Evolutionary conservation across 2,113 vertebrate genomes (phyloP), one percentile per base, ranked within the genome.

Genomic region (Hassar affinis): DNA sequence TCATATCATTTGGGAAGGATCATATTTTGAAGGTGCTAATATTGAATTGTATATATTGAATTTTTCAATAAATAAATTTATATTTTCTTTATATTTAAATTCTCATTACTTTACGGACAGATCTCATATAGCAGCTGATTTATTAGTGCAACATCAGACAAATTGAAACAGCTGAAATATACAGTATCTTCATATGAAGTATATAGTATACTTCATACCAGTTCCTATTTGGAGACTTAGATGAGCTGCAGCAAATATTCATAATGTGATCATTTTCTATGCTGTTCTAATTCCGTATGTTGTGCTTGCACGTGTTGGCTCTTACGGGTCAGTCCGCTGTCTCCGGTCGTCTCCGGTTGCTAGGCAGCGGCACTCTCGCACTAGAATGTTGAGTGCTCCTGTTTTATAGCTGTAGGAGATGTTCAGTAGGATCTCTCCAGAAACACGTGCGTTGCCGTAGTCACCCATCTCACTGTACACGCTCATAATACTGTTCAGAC

Each of bases 391-490:
- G 89, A 99, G 96, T 22, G 96, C 96, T 0, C 97, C 98, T 0
- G 97, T 99, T 94, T 96, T 98, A 94, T 98, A 99, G 95, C 95
- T 95, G 93, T 99, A 99, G 92, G 68, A 96, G 93, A 98, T 94
- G 54, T 89, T 95, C 52, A 99, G 94, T 84, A 96, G 95, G 89
- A 99, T 96, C 93, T 98, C 97, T 0, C 98, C 98, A 1, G 95
- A 97, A 92, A 99, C 95, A 86, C 95, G 94, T 88, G 96, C 93
- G 35, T 96, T 96, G 87, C 96, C 96, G 92, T 98, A 98, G 95
- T 99, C 97, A 86, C 98, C 97, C 0, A 96, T 97, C 92, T 99
- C 98, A 87, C 98, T 99, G 85, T 98, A 98, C 79, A 98, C 95
- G 80, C 97, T 99, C 93, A 95, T 94, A 95, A 95, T 96, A 90